Base-by-base conservation (phyloP, 2,888 invertebrate species). In the Chirona hameri region DNA sequence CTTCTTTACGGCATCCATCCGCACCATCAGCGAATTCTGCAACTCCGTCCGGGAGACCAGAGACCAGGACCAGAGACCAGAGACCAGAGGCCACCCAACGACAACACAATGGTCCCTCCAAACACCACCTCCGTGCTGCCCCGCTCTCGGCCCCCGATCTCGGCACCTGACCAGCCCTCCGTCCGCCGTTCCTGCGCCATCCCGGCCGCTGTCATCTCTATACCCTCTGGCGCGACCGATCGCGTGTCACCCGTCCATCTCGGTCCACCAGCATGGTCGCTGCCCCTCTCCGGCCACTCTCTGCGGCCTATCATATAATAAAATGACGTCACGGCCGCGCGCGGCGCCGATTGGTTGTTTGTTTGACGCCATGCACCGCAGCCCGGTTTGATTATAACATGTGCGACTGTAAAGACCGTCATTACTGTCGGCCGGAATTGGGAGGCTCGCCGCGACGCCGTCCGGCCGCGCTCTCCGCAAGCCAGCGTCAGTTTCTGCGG, bases 371-470 rank as follows among this genome's bases (percentile, higher is more conserved):
- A 76, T 76, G 76, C 76, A 76, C 24, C 46, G 46, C 39, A 39
- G 76, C 21, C 39, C 24, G 21, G 31, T 76, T 76, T 76, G 76
- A 76, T 76, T 76, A 76, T 76, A 76, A 76, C 76, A 76, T 76
- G 76, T 76, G 76, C 76, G 76, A 76, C 76, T 76, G 76, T 76
- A 76, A 76, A 76, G 76, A 76, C 76, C 46, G 31, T 76, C 76
- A 76, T 76, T 76, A 76, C 76, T 39, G 76, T 46, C 46, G 76
- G 24, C 21, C 46, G 76, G 76, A 39, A 76, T 39, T 31, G 76
- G 76, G 29, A 27, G 29, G 69, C 46, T 10, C 39, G 76, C 76
- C 18, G 76, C 72, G 76, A 39, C 39, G 76, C 29, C 31, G 72
- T 14, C 65, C n/a, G 65, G 27, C 65, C n/a, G 65, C 65, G n/a